Evolutionary conservation across 2,888 invertebrate species (phyloP).

Genomic region (Uropetala carovei): DNA sequence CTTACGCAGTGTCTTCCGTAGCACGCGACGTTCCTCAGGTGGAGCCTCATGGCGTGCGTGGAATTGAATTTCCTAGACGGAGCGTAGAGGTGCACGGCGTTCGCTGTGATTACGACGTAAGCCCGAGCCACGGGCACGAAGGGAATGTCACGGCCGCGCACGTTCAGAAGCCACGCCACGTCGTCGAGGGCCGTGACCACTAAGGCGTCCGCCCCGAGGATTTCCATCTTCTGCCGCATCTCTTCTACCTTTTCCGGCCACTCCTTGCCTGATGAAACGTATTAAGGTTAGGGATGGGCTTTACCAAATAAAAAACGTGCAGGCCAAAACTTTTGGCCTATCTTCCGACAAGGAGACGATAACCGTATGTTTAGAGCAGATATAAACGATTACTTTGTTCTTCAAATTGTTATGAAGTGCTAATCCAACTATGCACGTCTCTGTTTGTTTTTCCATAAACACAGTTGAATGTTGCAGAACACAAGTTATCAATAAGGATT

Average conservation of each 20-base stretch:
- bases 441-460: too few species aligned
- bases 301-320: too few species aligned
- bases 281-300: too few species aligned
- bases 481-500: too few species aligned
- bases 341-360: too few species aligned
- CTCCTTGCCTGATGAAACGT: slow-evolving; percentile 77
- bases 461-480: too few species aligned
- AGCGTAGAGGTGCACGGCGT: slow-evolving; percentile 83
- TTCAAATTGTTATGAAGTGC: too few species aligned
- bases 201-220: slow-evolving; percentile 84
- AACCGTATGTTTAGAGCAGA: too few species aligned
- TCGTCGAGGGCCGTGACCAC: slow-evolving; percentile 92
- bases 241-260: slow-evolving; percentile 87
- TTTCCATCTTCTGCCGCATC: slow-evolving; percentile 81
- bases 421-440: too few species aligned
- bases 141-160: slow-evolving; percentile 90
- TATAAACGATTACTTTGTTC: too few species aligned
- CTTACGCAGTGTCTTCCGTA: slow-evolving; percentile 80
- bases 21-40: slow-evolving; percentile 79
- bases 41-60: slow-evolving; percentile 73
- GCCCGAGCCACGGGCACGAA: slow-evolving; percentile 88
- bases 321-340: too few species aligned
- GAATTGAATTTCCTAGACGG: slow-evolving; percentile 76
- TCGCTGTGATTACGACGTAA: slow-evolving; percentile 83
- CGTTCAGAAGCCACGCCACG: slow-evolving; percentile 91